These are phyloP conservation scores for Campopleginae sp. DNA, from an alignment of 2,888 invertebrate species.

Conservation along the genomic window DNA sequence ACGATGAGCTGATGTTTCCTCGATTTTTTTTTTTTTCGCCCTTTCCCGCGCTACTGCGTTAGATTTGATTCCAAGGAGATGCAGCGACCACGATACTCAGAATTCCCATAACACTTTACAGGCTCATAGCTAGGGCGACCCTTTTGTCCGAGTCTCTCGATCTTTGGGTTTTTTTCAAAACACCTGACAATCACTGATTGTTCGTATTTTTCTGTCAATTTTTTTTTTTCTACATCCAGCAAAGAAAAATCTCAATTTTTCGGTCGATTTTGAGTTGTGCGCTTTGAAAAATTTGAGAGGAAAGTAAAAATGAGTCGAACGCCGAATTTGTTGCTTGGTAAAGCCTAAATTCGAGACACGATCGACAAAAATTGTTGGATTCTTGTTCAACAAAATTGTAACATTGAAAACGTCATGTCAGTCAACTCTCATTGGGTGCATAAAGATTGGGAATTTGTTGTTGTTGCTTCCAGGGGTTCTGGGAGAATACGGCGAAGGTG, in stretches of 20 bases:
- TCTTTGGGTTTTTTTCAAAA: not conserved
- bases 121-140: not conserved
- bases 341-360: not conserved
- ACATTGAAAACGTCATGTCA: not conserved
- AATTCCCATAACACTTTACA: not conserved
- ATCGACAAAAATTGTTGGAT: not conserved
- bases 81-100: not conserved
- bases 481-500: conserved; percentile 66
- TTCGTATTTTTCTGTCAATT: not conserved
- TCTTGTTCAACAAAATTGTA: not conserved
- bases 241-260: not conserved
- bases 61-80: not conserved
- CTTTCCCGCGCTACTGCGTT: not conserved
- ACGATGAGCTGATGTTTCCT: not conserved
- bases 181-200: not conserved
- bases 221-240: not conserved
- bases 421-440: not conserved
- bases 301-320: no score
- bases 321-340: not conserved
- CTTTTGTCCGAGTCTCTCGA: not conserved
- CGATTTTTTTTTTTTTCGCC: conserved; percentile 14
- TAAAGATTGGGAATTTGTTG: not conserved
- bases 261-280: no score
- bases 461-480: conserved; percentile 63
- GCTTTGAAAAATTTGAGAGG: no score